Base-by-base conservation (phyloP, 2,113 vertebrate species). In the Podilymbus podiceps region DNA sequence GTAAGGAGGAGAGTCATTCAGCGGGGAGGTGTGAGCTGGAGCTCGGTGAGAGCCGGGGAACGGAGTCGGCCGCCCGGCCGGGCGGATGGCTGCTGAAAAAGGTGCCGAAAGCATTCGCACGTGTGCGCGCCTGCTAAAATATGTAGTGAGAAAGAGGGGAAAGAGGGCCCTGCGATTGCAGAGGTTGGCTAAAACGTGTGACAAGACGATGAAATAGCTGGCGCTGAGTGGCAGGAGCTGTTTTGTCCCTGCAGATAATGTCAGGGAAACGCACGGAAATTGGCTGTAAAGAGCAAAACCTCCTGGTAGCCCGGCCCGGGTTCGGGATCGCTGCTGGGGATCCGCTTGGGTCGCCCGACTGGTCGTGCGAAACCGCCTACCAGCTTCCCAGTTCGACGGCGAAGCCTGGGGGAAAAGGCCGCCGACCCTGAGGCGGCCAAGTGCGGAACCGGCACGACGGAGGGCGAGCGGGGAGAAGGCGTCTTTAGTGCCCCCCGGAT, bases 101-200 rank as follows among this genome's bases (percentile, higher is more conserved):
- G 68, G 79, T 22, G 91, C 91, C 24, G 76, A 76, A 42, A 89
- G 92, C 23, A 2, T 76, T 88, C 38, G 2, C 67, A 18, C 33
- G 5, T 35, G 77, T 3, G 31, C 3, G 27, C 6, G 25, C 85
- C 38, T 12, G 46, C 22, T 66, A 90, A 94, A 91, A 76, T 90
- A 62, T 68, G 95, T 21, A 35, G 79, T 15, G 90, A 84, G 74
- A 72, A 82, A 22, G 89, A 49, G 71, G 92, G 84, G 88, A 53
- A 8, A 2, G 0, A n/a, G 60, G 79, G 30, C 30, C 15, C 52
- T 15, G 71, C 25, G 11, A 0, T 24, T 10, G 11, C 53, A 4
- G 75, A 31, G 79, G 73, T 42, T 47, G 80, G n/a, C 68, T 23
- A 22, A 63, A 60, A 67, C 25, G 11, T 9, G 84, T 60, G 93